phyloP scores from a whole-genome alignment of 2,797 vertebrate species.

The Sebastes miniatus region DNA sequence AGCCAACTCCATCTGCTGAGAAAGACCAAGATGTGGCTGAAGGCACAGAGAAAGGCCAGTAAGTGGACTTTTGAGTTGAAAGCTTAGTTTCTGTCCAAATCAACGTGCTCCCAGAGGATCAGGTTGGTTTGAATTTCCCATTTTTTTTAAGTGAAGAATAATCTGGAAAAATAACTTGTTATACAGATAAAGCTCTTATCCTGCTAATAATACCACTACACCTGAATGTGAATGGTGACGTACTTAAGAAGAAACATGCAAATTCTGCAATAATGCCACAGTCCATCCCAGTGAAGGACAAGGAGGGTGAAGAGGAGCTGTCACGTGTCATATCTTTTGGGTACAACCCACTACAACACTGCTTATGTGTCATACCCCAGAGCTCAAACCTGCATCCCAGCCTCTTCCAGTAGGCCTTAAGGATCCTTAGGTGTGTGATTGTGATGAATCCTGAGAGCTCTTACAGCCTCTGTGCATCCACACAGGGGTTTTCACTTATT shows the following conservation, averaged over 20 bases:
- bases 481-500: no score
- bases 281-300: not conserved
- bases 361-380: no score
- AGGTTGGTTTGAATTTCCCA: not conserved
- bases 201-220: not conserved
- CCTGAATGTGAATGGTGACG: not conserved
- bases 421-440: not conserved
- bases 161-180: not conserved
- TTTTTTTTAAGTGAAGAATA: not conserved
- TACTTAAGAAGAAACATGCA: not conserved
- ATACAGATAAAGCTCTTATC: not conserved
- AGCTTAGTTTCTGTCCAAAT: no score
- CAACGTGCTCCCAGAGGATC: no score
- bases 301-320: no score
- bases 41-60: not conserved
- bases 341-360: no score
- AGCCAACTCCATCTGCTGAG: not conserved
- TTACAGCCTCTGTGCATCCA: not conserved
- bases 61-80: not conserved
- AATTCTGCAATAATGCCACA: not conserved
- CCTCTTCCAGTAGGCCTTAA: no score
- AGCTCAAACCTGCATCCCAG: rapidly evolving
- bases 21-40: not conserved
- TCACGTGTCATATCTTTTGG: no score
- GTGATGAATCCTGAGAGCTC: not conserved